phyloP scores from a whole-genome alignment of 2,888 invertebrate genomes.

The Athetis lepigone region DNA sequence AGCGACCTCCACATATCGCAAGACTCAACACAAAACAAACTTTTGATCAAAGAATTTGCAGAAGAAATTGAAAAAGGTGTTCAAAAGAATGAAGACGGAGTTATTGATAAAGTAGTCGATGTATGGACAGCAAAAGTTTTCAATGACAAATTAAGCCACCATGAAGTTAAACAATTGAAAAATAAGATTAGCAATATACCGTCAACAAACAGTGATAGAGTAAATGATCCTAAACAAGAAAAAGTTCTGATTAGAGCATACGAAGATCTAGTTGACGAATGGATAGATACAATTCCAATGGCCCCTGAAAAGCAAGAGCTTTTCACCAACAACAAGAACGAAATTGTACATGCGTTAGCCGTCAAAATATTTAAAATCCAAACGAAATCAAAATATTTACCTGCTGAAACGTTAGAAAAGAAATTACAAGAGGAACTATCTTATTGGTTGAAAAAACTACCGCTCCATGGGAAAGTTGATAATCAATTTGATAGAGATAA shows the following conservation, averaged over 20 bases:
- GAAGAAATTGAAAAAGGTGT: constrained; percentile 28
- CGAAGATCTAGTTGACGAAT: constrained; percentile 52
- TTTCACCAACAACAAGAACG: constrained; percentile 38
- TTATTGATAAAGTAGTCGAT: constrained; percentile 25
- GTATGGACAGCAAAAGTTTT: constrained; percentile 45
- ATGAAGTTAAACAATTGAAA: constrained; percentile 32
- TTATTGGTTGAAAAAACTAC: constrained; percentile 58
- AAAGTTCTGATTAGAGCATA: constrained; percentile 35
- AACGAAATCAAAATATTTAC: constrained; percentile 8
- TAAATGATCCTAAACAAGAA: constrained; percentile 28
- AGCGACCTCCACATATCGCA: constrained; percentile 14
- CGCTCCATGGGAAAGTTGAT: constrained; percentile 33
- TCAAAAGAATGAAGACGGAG: constrained; percentile 4
- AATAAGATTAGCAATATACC: constrained; percentile 31
- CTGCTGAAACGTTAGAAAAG: constrained; percentile 5
- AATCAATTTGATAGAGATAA: constrained; percentile 26
- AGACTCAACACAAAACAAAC: constrained; percentile 22
- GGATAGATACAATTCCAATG: constrained; percentile 46
- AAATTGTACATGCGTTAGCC: constrained; percentile 49
- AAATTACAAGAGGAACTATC: constrained; percentile 43
- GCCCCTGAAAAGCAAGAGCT: constrained; percentile 4
- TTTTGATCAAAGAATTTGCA: constrained; percentile 39
- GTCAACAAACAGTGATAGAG: background rate
- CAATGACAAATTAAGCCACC: constrained; percentile 21
- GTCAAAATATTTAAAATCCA: constrained; percentile 38